These are phyloP conservation scores for Sabatieria punctata DNA, from an alignment of 2,888 invertebrate genomes.

Conservation along the genomic window DNA sequence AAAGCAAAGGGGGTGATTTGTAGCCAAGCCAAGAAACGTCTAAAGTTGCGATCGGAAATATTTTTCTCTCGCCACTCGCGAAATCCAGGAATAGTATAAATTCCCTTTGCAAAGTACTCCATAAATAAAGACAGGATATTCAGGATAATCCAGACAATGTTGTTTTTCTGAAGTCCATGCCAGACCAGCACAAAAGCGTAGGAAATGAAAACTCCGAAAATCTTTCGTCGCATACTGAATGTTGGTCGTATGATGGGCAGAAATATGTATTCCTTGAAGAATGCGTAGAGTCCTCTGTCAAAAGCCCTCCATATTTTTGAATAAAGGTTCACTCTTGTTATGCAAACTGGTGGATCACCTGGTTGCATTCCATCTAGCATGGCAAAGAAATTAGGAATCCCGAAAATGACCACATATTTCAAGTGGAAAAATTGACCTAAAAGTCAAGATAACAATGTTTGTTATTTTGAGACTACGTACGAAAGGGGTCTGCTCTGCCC, in stretches of 20 bases:
- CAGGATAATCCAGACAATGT: slow-evolving; percentile 28
- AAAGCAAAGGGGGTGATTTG: slow-evolving; percentile 6
- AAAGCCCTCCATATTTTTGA: slow-evolving; percentile 33
- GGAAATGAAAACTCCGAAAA: slow-evolving; percentile 22
- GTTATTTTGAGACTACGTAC: too few species aligned
- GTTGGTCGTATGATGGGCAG: slow-evolving; percentile 30
- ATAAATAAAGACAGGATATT: slow-evolving; percentile 27
- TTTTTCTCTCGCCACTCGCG: slow-evolving; percentile 4
- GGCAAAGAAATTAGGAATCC: slow-evolving; percentile 23
- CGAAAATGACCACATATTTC: slow-evolving; percentile 32
- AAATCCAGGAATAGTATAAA: slow-evolving; percentile 1
- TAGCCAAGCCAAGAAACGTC: slow-evolving; percentile 3
- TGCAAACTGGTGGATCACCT: slow-evolving; percentile 27
- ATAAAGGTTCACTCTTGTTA: slow-evolving; percentile 29
- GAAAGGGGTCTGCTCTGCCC: too few species aligned
- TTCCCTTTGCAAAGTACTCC: slow-evolving; percentile 12
- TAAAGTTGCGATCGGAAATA: slow-evolving; percentile 5
- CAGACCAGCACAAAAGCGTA: slow-evolving; percentile 30
- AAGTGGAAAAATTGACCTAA: slow-evolving; percentile 31
- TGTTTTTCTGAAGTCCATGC: slow-evolving; percentile 28
- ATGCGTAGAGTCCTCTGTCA: slow-evolving; percentile 30
- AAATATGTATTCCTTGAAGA: slow-evolving; percentile 32
- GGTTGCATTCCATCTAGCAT: slow-evolving; percentile 27
- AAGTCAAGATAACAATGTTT: too few species aligned
- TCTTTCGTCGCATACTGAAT: slow-evolving; percentile 20